Conservation (phyloP, 2,113 vertebrate genomes). For the Gallinago paraguaiae region DNA sequence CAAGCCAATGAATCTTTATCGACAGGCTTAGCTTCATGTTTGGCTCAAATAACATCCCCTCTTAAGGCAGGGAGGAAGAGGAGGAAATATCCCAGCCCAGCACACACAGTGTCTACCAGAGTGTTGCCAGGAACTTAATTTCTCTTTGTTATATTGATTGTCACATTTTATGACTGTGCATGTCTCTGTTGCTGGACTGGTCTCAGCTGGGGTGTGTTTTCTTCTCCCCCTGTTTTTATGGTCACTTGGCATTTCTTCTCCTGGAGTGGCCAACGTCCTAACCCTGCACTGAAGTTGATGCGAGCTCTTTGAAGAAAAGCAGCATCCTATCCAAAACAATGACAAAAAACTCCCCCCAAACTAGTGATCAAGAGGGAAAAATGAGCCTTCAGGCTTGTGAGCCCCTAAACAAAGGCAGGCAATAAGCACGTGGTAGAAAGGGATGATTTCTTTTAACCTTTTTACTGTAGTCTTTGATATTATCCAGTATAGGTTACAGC, state of each 20-base stretch:
- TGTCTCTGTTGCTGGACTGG: not conserved
- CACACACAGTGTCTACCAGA: not conserved
- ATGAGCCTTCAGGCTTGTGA: not conserved
- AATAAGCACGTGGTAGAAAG: not conserved
- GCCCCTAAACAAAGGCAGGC: not conserved
- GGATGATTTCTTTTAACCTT: constrained; percentile 19
- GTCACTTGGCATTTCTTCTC: not conserved
- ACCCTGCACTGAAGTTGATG: not conserved
- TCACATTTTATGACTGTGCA: not conserved
- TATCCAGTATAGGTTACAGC: not conserved
- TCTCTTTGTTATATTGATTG: not conserved
- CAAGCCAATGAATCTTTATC: not conserved
- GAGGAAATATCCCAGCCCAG: not conserved
- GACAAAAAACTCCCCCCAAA: not conserved
- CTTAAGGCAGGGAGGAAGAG: not conserved
- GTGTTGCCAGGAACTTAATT: not conserved
- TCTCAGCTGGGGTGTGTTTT: not conserved
- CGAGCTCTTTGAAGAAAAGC: not conserved
- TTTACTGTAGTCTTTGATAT: constrained; percentile 5
- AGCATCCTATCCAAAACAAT: not conserved
- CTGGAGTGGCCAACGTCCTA: not conserved
- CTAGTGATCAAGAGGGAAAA: not conserved
- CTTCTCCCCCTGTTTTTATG: not conserved
- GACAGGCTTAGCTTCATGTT: not conserved
- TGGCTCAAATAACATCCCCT: not conserved